Evolutionary conservation across 2,113 vertebrate genomes (phyloP).

Genomic region (Paramormyrops kingsleyae): DNA sequence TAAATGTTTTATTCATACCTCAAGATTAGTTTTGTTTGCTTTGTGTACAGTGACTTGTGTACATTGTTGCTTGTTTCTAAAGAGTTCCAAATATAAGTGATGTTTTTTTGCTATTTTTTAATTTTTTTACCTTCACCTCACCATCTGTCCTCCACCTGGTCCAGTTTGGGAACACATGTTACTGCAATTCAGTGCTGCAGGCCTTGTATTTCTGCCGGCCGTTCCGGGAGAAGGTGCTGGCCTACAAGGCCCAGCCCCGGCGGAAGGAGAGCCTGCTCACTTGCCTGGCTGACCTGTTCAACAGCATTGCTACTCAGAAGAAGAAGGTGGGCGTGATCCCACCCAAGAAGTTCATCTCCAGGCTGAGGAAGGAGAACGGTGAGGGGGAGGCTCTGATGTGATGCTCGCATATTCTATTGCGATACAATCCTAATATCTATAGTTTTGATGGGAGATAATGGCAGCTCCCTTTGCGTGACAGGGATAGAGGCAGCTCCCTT

Average conservation of each 20-base stretch:
- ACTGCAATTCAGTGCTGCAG: conserved; percentile 92
- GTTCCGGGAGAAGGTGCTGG: conserved; percentile 87
- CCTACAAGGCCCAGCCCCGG: conserved; percentile 83
- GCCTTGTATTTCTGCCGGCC: conserved; percentile 89
- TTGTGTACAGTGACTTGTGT: neutral
- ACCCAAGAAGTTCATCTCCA: conserved; percentile 87
- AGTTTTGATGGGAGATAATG: neutral
- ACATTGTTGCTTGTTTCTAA: neutral
- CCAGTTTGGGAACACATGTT: conserved; percentile 90
- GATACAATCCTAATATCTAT: neutral
- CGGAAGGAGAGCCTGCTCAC: conserved; percentile 85
- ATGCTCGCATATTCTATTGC: neutral
- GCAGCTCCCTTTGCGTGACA: neutral
- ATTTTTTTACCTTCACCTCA: conserved; percentile 22
- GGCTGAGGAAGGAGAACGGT: conserved; percentile 89
- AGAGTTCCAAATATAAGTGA: neutral
- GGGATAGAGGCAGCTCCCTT: too few species aligned
- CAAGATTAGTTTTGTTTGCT: neutral
- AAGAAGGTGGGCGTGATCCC: conserved; percentile 92
- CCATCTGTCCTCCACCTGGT: conserved; percentile 5
- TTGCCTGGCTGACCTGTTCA: conserved; percentile 85
- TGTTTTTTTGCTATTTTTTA: conserved; percentile 19
- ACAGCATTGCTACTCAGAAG: conserved; percentile 89
- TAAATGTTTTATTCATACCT: neutral
- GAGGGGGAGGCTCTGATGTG: conserved; percentile 15